A percentile compares a stretch with the other conserved stretches of the same genome.
Evolutionary conservation across 2,113 vertebrate species (phyloP).

Genomic region (Thryonomys swinderianus): DNA sequence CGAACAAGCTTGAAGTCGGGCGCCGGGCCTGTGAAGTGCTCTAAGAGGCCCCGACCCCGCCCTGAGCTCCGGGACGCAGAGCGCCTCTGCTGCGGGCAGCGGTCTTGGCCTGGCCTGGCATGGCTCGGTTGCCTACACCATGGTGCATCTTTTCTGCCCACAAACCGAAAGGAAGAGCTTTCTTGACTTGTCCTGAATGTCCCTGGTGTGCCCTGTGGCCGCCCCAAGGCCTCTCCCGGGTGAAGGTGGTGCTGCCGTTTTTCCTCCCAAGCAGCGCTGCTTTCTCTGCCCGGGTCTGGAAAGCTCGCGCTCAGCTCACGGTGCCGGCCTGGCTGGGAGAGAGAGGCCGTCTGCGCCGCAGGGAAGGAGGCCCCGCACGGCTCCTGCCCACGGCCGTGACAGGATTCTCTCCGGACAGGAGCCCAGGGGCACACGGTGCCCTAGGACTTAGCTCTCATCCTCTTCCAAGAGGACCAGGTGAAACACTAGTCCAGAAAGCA

Average conservation of each 20-base stretch:
- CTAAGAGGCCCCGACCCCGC: no score
- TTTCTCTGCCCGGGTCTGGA: neutral
- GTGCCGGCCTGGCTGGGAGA: neutral
- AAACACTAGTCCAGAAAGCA: neutral
- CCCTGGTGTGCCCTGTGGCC: neutral
- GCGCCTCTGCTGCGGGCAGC: neutral
- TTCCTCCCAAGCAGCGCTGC: neutral
- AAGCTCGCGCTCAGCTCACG: neutral
- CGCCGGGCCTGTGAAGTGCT: neutral
- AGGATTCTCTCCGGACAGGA: neutral
- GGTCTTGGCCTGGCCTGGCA: no score
- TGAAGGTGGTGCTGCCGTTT: neutral
- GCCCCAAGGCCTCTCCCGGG: neutral
- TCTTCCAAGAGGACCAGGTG: neutral
- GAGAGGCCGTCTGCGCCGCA: neutral
- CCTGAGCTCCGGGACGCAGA: neutral
- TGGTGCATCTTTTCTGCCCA: neutral
- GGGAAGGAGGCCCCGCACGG: no score
- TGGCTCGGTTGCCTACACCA: neutral
- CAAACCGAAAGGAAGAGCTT: neutral
- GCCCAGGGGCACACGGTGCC: neutral
- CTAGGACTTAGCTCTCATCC: neutral
- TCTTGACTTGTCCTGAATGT: conserved; percentile 34
- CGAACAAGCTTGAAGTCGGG: neutral
- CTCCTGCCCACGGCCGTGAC: neutral